Conservation (phyloP, 2,888 invertebrate genomes). For the Metacarcinus magister region DNA sequence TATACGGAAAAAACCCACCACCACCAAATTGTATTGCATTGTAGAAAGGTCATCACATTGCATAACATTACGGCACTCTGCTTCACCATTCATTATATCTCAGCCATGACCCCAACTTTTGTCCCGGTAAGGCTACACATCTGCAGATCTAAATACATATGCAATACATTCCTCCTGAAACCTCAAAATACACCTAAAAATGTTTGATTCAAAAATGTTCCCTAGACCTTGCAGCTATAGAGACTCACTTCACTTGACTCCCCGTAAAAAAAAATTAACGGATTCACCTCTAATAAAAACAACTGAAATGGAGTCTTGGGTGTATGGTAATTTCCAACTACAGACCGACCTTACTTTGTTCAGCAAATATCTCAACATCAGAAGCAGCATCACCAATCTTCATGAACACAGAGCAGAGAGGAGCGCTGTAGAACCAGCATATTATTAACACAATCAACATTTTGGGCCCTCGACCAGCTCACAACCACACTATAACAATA, state of each 20-base stretch:
- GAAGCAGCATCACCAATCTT: slow-evolving; percentile 44
- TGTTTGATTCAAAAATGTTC: no score
- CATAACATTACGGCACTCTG: not conserved
- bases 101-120: not conserved
- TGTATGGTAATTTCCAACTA: not conserved
- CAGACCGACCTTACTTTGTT: not conserved
- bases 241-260: no score
- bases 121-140: not conserved
- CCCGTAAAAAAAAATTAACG: not conserved
- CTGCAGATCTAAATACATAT: not conserved
- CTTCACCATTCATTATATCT: not conserved
- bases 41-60: not conserved
- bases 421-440: slow-evolving; percentile 36
- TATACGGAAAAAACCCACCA: not conserved
- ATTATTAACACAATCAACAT: not conserved
- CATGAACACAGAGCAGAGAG: slow-evolving; percentile 32
- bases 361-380: not conserved
- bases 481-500: not conserved
- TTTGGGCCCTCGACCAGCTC: not conserved
- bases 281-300: not conserved
- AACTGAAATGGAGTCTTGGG: slow-evolving; percentile 8
- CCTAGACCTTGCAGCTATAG: no score
- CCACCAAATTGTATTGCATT: not conserved
- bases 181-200: not conserved
- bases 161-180: not conserved